These are phyloP conservation scores for Dryobota labecula DNA, from an alignment of 2,888 invertebrate genomes.

Conservation along the genomic window DNA sequence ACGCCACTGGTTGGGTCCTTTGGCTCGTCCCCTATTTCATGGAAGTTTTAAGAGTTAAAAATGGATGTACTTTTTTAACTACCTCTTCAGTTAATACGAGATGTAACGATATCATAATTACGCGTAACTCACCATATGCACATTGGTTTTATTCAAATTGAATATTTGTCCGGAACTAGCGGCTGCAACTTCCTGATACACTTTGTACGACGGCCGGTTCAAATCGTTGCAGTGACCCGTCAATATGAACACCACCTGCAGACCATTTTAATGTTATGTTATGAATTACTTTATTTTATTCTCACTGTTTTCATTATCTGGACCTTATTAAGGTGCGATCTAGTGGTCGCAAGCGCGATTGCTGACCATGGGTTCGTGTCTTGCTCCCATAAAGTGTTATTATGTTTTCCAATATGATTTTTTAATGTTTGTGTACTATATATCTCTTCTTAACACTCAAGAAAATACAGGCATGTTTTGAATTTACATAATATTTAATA, in stretches of 20 bases:
- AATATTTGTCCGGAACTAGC: conserved; percentile 94
- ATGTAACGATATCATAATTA: not conserved
- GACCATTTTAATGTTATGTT: not conserved
- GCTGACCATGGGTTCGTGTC: not conserved
- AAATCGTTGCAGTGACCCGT: conserved; percentile 93
- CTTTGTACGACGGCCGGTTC: conserved; percentile 91
- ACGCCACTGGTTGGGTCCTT: too few relatives aligned
- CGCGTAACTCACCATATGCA: conserved; percentile 90
- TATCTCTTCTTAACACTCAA: not conserved
- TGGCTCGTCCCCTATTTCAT: too few relatives aligned
- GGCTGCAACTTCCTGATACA: conserved; percentile 93
- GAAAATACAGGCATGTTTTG: not conserved
- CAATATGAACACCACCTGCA: conserved; percentile 93
- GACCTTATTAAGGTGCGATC: not conserved
- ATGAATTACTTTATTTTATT: not conserved
- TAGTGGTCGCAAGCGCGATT: not conserved
- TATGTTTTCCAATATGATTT: too few relatives aligned
- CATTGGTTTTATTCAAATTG: conserved; percentile 92
- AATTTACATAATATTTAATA: not conserved
- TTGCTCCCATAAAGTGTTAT: not conserved
- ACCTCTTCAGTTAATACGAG: not conserved
- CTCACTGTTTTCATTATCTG: not conserved
- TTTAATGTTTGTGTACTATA: not conserved
- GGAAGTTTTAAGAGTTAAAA: too few relatives aligned
- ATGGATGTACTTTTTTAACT: too few relatives aligned